Conservation (phyloP, 2,113 vertebrate genomes). For the Rhinoptilus africanus region DNA sequence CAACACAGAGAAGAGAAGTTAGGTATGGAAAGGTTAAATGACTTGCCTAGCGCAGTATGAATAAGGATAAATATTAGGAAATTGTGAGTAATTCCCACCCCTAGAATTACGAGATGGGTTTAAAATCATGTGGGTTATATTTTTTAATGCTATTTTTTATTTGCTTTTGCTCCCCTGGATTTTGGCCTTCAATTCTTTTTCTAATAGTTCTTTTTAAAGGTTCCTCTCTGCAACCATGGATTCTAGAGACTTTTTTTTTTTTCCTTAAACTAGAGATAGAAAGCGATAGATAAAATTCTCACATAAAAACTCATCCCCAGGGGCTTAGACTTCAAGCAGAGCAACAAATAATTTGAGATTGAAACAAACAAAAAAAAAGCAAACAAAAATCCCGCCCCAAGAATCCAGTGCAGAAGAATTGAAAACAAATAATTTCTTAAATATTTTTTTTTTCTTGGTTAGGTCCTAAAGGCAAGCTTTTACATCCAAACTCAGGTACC, state of each 20-base stretch:
- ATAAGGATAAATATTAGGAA: not conserved
- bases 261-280: not conserved
- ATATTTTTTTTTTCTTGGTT: not conserved
- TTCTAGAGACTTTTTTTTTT: not conserved
- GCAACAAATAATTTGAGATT: not conserved
- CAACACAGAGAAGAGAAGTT: not conserved
- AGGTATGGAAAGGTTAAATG: not conserved
- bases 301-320: not conserved
- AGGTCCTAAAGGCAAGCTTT: not conserved
- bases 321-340: not conserved
- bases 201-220: not conserved
- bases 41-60: not conserved
- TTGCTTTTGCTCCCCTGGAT: not conserved
- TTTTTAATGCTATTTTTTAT: not conserved
- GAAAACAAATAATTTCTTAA: not conserved
- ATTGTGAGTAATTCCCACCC: not conserved
- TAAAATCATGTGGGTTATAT: not conserved
- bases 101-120: not conserved
- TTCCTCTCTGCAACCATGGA: not conserved
- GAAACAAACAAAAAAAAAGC: rapidly evolving
- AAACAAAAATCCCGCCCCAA: not conserved
- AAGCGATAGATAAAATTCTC: not conserved
- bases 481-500: not conserved
- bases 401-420: not conserved
- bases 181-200: not conserved